A percentile compares a stretch with the other conserved stretches of the same genome.
These are phyloP conservation scores for Agrilus planipennis DNA, from an alignment of 1,140 invertebrate genomes.

Conservation along the genomic window DNA sequence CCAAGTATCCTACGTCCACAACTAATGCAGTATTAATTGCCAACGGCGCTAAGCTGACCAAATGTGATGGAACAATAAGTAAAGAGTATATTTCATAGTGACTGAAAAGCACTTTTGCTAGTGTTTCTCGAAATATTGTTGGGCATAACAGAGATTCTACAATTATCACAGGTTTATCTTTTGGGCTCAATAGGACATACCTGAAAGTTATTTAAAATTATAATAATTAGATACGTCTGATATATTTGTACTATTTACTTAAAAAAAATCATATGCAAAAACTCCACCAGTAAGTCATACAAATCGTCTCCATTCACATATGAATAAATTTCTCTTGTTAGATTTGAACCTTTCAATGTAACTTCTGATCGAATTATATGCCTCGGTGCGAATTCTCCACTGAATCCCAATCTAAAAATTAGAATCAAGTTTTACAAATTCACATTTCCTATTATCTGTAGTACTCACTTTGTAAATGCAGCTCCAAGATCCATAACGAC, in stretches of 20 bases:
- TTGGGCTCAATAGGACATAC: conserved; percentile 80
- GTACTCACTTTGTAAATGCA: conserved; percentile 82
- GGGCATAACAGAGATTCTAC: conserved; percentile 81
- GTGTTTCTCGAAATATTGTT: conserved; percentile 66
- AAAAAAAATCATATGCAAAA: conserved; percentile 80
- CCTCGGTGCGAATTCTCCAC: conserved; percentile 73
- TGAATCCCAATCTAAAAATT: conserved; percentile 73
- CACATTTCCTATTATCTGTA: conserved; percentile 7
- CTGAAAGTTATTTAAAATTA: conserved; percentile 37
- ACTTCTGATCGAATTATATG: conserved; percentile 76
- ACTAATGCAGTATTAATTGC: conserved; percentile 69
- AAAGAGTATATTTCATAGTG: conserved; percentile 74
- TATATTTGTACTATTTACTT: conserved; percentile 45
- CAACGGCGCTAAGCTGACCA: conserved; percentile 65
- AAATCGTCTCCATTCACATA: conserved; percentile 63
- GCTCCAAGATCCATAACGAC: conserved; percentile 84
- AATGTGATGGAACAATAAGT: conserved; percentile 50
- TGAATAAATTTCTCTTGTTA: conserved; percentile 54
- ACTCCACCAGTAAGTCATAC: conserved; percentile 76
- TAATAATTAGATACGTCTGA: conserved; percentile 8
- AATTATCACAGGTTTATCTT: conserved; percentile 81
- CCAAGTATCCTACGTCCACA: conserved; percentile 76
- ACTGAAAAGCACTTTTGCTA: conserved; percentile 83
- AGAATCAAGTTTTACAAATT: conserved; percentile 6
- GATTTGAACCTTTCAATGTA: conserved; percentile 50